These are phyloP conservation scores for Brachyistius frenatus DNA, from an alignment of 2,113 vertebrate genomes.

Conservation along the genomic window DNA sequence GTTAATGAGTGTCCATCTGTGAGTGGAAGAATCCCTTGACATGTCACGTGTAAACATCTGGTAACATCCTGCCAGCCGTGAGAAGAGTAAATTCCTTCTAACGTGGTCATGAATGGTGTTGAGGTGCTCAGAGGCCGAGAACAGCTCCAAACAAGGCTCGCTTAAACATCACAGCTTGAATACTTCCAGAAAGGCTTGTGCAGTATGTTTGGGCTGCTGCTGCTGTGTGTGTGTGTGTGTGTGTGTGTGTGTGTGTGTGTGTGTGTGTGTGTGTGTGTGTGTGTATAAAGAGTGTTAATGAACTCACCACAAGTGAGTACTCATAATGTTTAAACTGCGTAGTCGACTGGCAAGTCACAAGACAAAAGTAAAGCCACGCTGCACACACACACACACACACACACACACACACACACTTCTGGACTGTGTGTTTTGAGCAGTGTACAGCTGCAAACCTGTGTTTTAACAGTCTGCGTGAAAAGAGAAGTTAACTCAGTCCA, in stretches of 20 bases:
- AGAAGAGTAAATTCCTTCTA: slow-evolving; percentile 8
- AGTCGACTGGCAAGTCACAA: slow-evolving; percentile 51
- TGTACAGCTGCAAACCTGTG: background rate
- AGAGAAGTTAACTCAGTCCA: background rate
- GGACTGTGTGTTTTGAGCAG: background rate
- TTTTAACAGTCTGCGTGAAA: too few species aligned
- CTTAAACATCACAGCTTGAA: background rate
- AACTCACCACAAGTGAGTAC: slow-evolving; percentile 18
- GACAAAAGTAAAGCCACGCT: slow-evolving; percentile 57
- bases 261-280: background rate
- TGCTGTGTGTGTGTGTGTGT: background rate
- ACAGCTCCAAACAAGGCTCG: background rate
- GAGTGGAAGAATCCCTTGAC: slow-evolving; percentile 35
- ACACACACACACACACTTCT: slow-evolving; percentile 9
- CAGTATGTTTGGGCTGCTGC: background rate
- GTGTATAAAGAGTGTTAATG: slow-evolving; percentile 27
- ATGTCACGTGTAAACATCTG: slow-evolving; percentile 13
- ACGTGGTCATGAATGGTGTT: slow-evolving; percentile 45
- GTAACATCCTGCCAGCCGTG: slow-evolving; percentile 15
- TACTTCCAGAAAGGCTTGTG: background rate
- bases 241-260: background rate
- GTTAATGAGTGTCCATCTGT: slow-evolving; percentile 9
- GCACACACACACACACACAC: slow-evolving; percentile 19
- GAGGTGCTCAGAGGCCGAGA: slow-evolving; percentile 18
- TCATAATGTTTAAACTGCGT: slow-evolving; percentile 14